Evolutionary conservation across 2,113 vertebrate genomes (phyloP).

Genomic region (Conger conger): DNA sequence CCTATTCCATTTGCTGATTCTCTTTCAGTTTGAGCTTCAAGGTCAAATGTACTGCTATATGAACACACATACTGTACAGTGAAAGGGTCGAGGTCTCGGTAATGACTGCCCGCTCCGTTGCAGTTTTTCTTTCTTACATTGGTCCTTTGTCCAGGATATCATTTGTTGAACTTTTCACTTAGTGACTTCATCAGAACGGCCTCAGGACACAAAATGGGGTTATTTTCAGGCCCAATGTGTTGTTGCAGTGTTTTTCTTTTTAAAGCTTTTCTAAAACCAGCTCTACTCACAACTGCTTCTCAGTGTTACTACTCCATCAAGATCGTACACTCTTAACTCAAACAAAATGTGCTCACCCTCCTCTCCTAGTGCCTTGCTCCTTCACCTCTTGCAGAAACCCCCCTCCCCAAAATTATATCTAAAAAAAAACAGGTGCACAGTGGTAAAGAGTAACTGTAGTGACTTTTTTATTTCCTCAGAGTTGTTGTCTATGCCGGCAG

Average conservation of each 20-base stretch:
- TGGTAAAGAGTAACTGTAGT: constrained; percentile 77
- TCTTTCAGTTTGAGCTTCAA: not conserved
- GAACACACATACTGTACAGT: not conserved
- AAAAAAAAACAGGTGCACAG: constrained; percentile 43
- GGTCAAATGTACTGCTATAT: not conserved
- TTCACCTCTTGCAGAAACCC: constrained; percentile 23
- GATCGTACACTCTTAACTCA: constrained; percentile 2
- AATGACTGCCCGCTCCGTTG: not conserved
- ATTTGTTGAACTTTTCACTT: not conserved
- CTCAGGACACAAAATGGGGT: not conserved
- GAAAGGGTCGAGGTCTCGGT: not conserved
- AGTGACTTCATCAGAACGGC: not conserved
- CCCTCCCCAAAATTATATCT: not conserved
- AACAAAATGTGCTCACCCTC: constrained; percentile 19
- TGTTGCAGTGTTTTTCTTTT: not conserved
- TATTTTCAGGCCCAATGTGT: not conserved
- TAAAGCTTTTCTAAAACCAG: constrained; percentile 4
- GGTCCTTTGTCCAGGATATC: not conserved
- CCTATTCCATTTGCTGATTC: not conserved
- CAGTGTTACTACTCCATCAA: not conserved
- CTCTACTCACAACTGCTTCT: not conserved
- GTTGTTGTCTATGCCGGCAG: constrained; percentile 99
- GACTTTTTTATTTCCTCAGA: constrained; percentile 98
- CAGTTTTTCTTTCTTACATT: not conserved
- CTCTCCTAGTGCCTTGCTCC: constrained; percentile 32